Percentiles rank a stretch among this genome's conserved stretches.
phyloP scores from a whole-genome alignment of 2,797 vertebrate genomes.

The Anguilla anguilla region DNA sequence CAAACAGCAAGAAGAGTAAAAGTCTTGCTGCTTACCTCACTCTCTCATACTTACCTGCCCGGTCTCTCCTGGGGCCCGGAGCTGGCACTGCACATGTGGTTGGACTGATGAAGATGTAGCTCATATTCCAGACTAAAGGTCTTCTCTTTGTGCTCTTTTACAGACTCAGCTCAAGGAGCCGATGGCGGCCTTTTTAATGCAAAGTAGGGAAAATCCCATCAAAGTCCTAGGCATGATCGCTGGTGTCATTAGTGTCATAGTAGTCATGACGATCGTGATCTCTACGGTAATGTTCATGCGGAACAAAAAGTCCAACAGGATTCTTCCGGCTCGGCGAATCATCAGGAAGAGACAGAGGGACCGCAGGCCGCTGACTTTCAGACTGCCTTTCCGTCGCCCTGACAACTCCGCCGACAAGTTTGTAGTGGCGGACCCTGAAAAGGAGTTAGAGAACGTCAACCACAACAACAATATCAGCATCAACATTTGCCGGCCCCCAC shows the following conservation, averaged over 20 bases:
- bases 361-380: slow-evolving; percentile 70
- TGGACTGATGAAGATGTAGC: slow-evolving; percentile 59
- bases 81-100: slow-evolving; percentile 25
- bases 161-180: slow-evolving; percentile 89
- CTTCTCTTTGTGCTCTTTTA: slow-evolving; percentile 86
- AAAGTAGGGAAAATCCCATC: slow-evolving; percentile 93
- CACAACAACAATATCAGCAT: slow-evolving; percentile 65
- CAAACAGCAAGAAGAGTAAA: too few species aligned
- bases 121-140: slow-evolving; percentile 66
- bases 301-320: slow-evolving; percentile 92
- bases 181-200: slow-evolving; percentile 93
- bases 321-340: slow-evolving; percentile 83
- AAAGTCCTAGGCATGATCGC: slow-evolving; percentile 88
- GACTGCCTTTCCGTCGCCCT: slow-evolving; percentile 63
- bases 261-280: slow-evolving; percentile 89
- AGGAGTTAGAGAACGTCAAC: slow-evolving; percentile 59
- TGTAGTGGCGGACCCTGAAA: slow-evolving; percentile 58
- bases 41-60: too few species aligned
- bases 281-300: slow-evolving; percentile 93
- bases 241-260: slow-evolving; percentile 83
- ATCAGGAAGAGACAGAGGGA: slow-evolving; percentile 77
- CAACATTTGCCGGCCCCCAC: slow-evolving; percentile 55
- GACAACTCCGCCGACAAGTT: slow-evolving; percentile 72
- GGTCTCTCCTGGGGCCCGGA: background rate
- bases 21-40: too few species aligned